Conservation (phyloP, 2,797 vertebrate genomes). For the Rhinoraja longicauda region DNA sequence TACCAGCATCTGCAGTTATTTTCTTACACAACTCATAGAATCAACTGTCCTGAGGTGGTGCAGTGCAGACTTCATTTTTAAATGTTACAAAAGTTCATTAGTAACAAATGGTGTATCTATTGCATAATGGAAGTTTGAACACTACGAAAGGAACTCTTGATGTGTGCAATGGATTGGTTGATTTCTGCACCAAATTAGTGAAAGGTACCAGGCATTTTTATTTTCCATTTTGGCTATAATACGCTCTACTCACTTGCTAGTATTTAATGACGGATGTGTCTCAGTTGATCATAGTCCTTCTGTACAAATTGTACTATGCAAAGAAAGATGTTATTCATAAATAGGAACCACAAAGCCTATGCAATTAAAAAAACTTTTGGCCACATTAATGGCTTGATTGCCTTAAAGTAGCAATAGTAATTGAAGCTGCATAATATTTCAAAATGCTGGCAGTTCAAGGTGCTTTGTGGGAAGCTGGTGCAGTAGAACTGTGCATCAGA, state of each 20-base stretch:
- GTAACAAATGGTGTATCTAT: neutral
- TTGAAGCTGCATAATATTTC: neutral
- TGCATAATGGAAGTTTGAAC: neutral
- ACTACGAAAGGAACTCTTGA: slow-evolving; percentile 17
- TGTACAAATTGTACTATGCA: neutral
- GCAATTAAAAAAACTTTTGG: neutral
- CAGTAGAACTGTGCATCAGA: neutral
- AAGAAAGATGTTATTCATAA: neutral
- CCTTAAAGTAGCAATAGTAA: neutral
- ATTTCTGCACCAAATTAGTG: slow-evolving; percentile 23
- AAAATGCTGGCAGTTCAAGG: neutral
- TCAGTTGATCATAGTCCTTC: slow-evolving; percentile 16
- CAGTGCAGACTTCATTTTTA: neutral
- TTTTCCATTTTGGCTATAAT: slow-evolving; percentile 16
- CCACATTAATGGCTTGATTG: neutral
- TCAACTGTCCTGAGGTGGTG: neutral
- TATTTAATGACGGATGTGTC: neutral
- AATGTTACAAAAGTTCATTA: neutral
- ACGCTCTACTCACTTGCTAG: neutral
- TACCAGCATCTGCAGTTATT: too few species aligned
- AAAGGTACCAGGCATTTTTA: slow-evolving; percentile 15
- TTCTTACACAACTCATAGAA: neutral
- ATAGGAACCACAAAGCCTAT: neutral
- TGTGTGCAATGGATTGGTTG: slow-evolving; percentile 1
- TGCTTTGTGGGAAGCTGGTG: neutral